Conservation (phyloP, 2,113 vertebrate genomes). For the Passer domesticus region DNA sequence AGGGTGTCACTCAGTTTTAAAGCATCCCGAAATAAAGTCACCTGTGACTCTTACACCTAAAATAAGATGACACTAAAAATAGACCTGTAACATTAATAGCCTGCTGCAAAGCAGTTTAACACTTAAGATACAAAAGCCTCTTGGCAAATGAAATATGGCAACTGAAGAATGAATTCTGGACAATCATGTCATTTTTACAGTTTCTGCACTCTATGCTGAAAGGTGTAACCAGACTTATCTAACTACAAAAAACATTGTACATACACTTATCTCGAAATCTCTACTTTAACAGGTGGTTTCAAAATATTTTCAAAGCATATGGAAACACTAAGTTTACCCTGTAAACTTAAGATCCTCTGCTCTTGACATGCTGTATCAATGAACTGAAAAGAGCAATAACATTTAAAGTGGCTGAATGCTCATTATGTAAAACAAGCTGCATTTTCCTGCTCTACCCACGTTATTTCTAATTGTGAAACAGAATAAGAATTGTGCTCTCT, state of each 20-base stretch:
- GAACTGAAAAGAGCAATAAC: slow-evolving; percentile 18
- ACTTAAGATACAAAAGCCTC: neutral
- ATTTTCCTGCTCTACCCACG: slow-evolving; percentile 34
- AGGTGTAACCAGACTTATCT: neutral
- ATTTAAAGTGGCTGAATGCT: slow-evolving; percentile 32
- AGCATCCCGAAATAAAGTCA: neutral
- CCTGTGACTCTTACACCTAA: neutral
- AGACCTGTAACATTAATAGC: neutral
- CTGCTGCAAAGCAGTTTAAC: slow-evolving; percentile 10
- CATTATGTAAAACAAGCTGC: slow-evolving; percentile 64
- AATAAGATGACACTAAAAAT: slow-evolving; percentile 10
- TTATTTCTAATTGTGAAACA: slow-evolving; percentile 36
- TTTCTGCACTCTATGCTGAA: neutral
- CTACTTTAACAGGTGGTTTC: slow-evolving; percentile 13
- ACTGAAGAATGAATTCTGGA: neutral
- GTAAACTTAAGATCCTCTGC: neutral
- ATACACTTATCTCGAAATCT: neutral
- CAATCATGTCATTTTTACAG: neutral
- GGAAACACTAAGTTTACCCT: neutral
- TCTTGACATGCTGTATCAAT: neutral
- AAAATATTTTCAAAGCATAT: neutral
- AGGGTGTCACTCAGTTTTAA: neutral
- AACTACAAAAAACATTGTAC: neutral
- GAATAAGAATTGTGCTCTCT: neutral
- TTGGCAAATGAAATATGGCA: neutral